These are phyloP conservation scores for Octodon degus DNA, from an alignment of 2,113 vertebrate species.

Conservation along the genomic window DNA sequence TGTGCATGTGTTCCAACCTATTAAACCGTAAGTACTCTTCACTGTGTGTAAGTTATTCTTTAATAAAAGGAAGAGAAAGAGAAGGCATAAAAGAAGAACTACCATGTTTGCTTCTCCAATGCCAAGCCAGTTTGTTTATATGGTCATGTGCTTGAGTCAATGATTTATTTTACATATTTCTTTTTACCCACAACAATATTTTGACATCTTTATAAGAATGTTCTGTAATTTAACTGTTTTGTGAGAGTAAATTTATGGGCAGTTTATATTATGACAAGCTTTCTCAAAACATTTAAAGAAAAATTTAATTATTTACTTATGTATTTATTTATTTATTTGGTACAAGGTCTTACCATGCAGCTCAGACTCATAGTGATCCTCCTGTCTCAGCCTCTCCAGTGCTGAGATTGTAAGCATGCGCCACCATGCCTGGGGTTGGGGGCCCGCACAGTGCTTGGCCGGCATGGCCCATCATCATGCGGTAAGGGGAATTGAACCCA, in stretches of 20 bases:
- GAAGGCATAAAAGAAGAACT: not conserved
- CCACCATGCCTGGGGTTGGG: too few species aligned
- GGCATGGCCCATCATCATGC: too few species aligned
- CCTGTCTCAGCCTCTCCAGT: too few species aligned
- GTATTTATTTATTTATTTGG: too few species aligned
- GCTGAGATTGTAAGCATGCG: too few species aligned
- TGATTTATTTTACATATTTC: constrained; percentile 23
- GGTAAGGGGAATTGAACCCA: too few species aligned
- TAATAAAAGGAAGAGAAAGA: not conserved
- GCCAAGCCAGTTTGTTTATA: not conserved
- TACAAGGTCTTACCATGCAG: too few species aligned
- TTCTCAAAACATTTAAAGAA: not conserved
- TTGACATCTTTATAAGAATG: not conserved
- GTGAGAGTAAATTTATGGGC: not conserved
- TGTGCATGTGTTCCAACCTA: not conserved
- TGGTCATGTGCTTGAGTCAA: not conserved
- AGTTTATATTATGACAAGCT: constrained; percentile 17
- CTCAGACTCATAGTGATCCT: too few species aligned
- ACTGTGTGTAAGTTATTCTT: not conserved
- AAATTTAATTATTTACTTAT: too few species aligned
- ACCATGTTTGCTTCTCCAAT: not conserved
- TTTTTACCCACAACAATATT: not conserved
- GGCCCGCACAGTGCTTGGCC: too few species aligned
- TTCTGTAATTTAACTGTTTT: not conserved
- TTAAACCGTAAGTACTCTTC: not conserved